These are phyloP conservation scores for Seriola aureovittata DNA, from an alignment of 2,113 vertebrate genomes.

Conservation along the genomic window DNA sequence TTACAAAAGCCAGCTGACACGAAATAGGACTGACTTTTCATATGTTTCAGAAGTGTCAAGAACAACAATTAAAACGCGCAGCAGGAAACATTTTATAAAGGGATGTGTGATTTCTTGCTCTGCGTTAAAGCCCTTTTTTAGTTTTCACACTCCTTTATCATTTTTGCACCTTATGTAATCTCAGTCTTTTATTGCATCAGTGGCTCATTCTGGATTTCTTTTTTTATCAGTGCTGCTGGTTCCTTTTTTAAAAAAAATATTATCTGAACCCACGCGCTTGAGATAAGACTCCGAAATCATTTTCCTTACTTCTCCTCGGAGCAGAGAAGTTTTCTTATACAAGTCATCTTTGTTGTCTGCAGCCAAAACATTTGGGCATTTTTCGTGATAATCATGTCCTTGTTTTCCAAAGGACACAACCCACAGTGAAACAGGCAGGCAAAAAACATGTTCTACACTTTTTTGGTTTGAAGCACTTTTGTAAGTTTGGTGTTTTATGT, in stretches of 20 bases:
- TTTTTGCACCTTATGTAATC: constrained; percentile 16
- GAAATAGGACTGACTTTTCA: background rate
- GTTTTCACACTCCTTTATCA: constrained; percentile 1
- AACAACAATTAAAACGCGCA: constrained; percentile 21
- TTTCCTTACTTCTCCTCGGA: background rate
- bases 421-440: background rate
- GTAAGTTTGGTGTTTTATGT: constrained; percentile 2
- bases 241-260: background rate
- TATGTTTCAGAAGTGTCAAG: constrained; percentile 22
- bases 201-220: background rate
- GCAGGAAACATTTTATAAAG: constrained; percentile 1
- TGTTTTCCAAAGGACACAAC: background rate
- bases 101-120: constrained; percentile 16
- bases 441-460: background rate
- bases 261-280: background rate
- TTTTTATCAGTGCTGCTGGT: background rate
- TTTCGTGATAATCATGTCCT: constrained; percentile 5
- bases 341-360: background rate
- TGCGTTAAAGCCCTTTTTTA: background rate
- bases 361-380: background rate
- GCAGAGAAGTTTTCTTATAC: background rate
- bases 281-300: constrained; percentile 26
- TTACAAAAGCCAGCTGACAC: background rate
- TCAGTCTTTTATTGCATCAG: constrained; percentile 8
- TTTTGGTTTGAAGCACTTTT: background rate